Evolutionary conservation across 1,140 invertebrate genomes (phyloP), one percentile per base, ranked within the genome.

Genomic region (Drosophila ficusphila): DNA sequence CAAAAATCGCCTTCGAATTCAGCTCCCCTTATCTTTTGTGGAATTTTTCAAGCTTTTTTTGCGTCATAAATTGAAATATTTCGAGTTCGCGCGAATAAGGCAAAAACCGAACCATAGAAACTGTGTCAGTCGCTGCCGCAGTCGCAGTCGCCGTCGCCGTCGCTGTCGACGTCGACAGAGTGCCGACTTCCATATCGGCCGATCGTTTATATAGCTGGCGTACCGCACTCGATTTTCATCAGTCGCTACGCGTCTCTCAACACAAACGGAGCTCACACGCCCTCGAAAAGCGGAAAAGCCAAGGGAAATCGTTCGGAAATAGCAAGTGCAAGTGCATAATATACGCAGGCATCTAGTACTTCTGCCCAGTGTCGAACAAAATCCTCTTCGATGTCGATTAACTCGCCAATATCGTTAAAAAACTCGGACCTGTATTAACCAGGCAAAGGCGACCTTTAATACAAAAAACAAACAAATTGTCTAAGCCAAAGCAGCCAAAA

Each of bases 361-460:
- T 29, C 29, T 14, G 16, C 29, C 54, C 25, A 38, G 73, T 71
- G 82, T 67, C 47, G 42, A 76, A 52, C n/a, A 57, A 76, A 90
- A 86, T 74, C 47, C 74, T 79, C 86, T 90, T 90, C 89, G 78
- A 90, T 90, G 89, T 90, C 89, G 78, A 90, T 88, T 79, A 90
- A 90, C 76, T 90, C 89, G 86, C 89, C 89, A 70, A 89, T 90
- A 90, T 71, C 78, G 76, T 79, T 79, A 47, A 79, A 71, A 88
- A 86, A 88, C 81, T 90, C 78, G 49, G 89, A 90, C 89, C 89
- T 90, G 89, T 69, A 90, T 78, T 90, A 73, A 90, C 78, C 89
- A 90, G 89, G 89, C 85, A 90, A 90, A 90, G 42, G 72, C 58
- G 61, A 38, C 7, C 34, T 49, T 1, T 14, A 56, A 42, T 19